Evolutionary conservation across 2,888 invertebrate species (phyloP), one percentile per base, ranked within the genome.

Genomic region (Dysmachus trigonus): DNA sequence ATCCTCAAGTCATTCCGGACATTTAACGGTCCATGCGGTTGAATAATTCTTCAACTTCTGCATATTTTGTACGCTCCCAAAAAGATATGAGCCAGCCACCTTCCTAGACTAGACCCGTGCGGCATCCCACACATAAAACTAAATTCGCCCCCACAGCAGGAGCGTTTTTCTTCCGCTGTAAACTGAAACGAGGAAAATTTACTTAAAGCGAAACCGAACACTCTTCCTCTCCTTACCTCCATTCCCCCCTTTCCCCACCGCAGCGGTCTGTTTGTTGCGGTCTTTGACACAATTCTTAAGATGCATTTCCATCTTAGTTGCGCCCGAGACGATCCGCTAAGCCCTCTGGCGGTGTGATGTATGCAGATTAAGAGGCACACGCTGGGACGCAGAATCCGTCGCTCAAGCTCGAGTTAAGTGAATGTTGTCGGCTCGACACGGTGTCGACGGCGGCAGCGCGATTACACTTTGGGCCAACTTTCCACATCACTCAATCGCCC

Each of bases 321-420:
- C n/a, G n/a, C 7, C 62, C 27, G 8, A 27, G 62, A 27, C 27
- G 10, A 10, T 7, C 41, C 18, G 7, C 22, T 18, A 6, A 38
- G 38, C 13, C 76, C 76, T 41, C 76, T n/a, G 10, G 27, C 22
- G 27, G 62, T 33, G 18, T 30, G 35, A 22, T 38, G 38, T 10
- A 77, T 77, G 77, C 77, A 77, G 77, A 77, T 77, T 77, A 77
- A 47, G 30, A 31, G 77, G 47, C 77, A 47, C 77, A 27, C 30
- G n/a, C n/a, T n/a, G n/a, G 77, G 30, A 47, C 77, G 38, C 7
- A 47, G 47, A 22, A 30, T 51, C 41, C 15, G 8, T 27, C 62
- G 62, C 13, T 18, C 62, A 10, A 62, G 62, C n/a, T n/a, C 18
- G 35, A 22, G 35, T 47, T 47, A 77, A 77, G 77, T 77, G 77